Base-by-base conservation (phyloP, 2,888 invertebrate species). In the Megastigmus dorsalis region DNA sequence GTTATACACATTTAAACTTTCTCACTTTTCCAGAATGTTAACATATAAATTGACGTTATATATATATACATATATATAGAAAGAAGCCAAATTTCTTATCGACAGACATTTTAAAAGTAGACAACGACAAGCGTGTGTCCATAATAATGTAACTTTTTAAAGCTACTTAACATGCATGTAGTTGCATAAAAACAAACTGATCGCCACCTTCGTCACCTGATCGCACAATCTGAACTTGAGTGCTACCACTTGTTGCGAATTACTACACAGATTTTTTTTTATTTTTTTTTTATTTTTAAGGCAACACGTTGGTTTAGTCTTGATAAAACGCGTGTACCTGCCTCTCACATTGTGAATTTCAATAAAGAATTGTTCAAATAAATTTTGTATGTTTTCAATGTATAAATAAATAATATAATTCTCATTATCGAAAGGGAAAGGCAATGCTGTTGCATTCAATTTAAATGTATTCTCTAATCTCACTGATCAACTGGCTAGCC, bases 291-390 rank as follows among this genome's bases (percentile, higher is more conserved):
- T n/a, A n/a, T n/a, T 80, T 79, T 78, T 77, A 82, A 82, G 82
- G 81, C 82, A 81, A 80, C 81, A 81, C 78, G 76, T 80, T 81
- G 81, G 80, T 81, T 81, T 77, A 77, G 74, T 76, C 74, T 74
- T 67, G 33, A 76, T 67, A 71, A 74, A 71, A 76, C 65, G 45
- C 59, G 76, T 76, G 62, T 67, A 71, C 52, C 48, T 75, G 60
- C 43, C 55, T 65, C 54, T 63, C 59, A 59, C 43, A 48, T 45
- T 70, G 30, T 45, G 28, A 59, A 62, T 71, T 67, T 59, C 0
- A 75, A 67, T 68, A 26, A 48, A 55, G 3, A 63, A 18, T 33
- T 20, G 36, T 48, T 15, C 7, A 20, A 52, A 38, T 15, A 78
- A 80, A 43, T 41, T 57, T 26, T 9, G n/a, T n/a, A n/a, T n/a